Percentiles rank a stretch among this genome's conserved stretches.
Evolutionary conservation across 2,113 vertebrate species (phyloP).

Genomic region (Pholis gunnellus): DNA sequence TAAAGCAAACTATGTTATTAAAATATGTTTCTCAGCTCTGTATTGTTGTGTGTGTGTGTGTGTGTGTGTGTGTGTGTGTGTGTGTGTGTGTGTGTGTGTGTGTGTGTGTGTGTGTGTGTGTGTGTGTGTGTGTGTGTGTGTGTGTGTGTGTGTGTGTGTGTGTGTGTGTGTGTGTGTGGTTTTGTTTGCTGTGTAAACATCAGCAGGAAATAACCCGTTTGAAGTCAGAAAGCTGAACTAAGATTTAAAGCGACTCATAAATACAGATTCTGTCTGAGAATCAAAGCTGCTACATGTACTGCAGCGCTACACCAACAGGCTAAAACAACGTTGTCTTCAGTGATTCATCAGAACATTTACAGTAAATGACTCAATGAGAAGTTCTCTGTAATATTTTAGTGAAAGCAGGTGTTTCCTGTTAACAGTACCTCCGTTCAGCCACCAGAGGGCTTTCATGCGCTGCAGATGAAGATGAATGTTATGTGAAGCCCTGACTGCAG

Average conservation of each 20-base stretch:
- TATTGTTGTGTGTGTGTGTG: background rate
- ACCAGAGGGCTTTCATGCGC: slow-evolving; percentile 56
- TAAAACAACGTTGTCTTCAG: background rate
- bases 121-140: background rate
- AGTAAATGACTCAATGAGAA: background rate
- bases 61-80: background rate
- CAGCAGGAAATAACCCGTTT: background rate
- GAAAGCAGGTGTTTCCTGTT: background rate
- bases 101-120: background rate
- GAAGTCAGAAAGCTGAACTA: background rate
- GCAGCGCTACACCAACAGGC: background rate
- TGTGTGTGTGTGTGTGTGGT: background rate
- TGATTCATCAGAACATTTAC: background rate
- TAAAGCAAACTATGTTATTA: background rate
- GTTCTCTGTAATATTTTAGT: background rate
- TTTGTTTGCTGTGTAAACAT: background rate
- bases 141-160: background rate
- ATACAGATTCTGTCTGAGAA: background rate
- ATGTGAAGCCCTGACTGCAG: background rate
- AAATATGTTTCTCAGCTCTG: background rate
- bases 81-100: background rate
- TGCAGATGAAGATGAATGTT: background rate
- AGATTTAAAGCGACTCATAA: background rate
- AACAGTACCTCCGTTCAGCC: slow-evolving; percentile 46
- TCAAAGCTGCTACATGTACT: background rate